phyloP scores from a whole-genome alignment of 1,140 invertebrate genomes.

The Cotesia vestalis region DNA sequence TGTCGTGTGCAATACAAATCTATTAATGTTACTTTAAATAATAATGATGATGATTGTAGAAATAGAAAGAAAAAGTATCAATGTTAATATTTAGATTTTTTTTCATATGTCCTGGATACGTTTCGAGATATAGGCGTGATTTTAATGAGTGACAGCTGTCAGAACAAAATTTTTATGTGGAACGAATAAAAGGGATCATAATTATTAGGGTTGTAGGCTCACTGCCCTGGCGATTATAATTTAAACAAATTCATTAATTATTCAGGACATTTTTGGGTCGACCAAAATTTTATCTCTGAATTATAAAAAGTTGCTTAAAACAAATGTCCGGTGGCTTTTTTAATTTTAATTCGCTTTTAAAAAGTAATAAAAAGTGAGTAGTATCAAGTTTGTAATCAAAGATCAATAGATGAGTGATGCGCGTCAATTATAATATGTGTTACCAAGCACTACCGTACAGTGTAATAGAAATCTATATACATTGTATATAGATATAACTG shows the following conservation, averaged over 20 bases:
- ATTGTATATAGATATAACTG: too few relatives aligned
- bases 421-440: slow-evolving; percentile 15
- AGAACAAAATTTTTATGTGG: slow-evolving; percentile 51
- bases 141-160: slow-evolving; percentile 64
- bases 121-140: slow-evolving; percentile 44
- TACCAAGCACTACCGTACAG: slow-evolving; percentile 11
- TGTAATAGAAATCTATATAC: slow-evolving; percentile 13
- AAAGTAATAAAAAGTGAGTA: too few relatives aligned
- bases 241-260: slow-evolving; percentile 41
- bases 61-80: slow-evolving; percentile 30
- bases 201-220: slow-evolving; percentile 26
- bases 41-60: slow-evolving; percentile 25
- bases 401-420: background rate
- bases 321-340: too few relatives aligned
- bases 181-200: slow-evolving; percentile 44
- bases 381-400: too few relatives aligned
- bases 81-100: slow-evolving; percentile 45
- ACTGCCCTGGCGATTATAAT: slow-evolving; percentile 6
- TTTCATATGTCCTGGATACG: slow-evolving; percentile 38
- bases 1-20: background rate
- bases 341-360: too few relatives aligned
- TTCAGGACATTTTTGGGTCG: background rate
- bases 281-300: too few relatives aligned
- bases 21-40: background rate
- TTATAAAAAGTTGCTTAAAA: too few relatives aligned